Evolutionary conservation across 1,140 invertebrate genomes (phyloP), one percentile per base, ranked within the genome.

Genomic region (Aphelenchoides besseyi): DNA sequence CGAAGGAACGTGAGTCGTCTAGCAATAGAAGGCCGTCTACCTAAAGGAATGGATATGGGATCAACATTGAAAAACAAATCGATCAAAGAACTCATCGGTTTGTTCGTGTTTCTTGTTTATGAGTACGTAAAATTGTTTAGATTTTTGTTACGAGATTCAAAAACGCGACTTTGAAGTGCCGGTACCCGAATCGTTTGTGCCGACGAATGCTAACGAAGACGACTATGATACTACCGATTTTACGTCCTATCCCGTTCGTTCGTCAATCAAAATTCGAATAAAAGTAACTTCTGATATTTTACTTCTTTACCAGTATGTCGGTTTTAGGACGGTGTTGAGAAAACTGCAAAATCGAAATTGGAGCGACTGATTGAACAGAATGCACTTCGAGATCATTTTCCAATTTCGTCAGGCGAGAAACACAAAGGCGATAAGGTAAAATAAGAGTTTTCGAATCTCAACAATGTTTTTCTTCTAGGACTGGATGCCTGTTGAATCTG

Each of bases 321-420:
- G n/a, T n/a, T 66, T 2, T n/a, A 66, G 30, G 63, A 36, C 8
- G 63, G 63, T 16, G 12, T 1, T n/a, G 32, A 16, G 16, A 29
- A 18, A 12, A 66, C n/a, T n/a, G 16, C 63, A 8, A 37, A 53
- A 53, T 66, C 63, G 1, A 37, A 33, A n/a, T 66, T 66, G 63
- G 63, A 66, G 30, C 1, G 63, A 28, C 12, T 66, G 63, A 66
- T 66, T 30, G 63, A 66, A 66, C 28, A 66, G 26, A 66, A 70
- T 29, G 8, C 68, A 16, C 18, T 70, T 16, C n/a, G 23, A 28
- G 16, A 30, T 9, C 28, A 26, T 41, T 70, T 70, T 33, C 62
- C 28, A 26, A 29, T 71, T 70, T 70, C 57, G 30, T 73, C 71
- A 70, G 71, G 71, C 36, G 53, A 73, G 41, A 70, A n/a, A 70